Percentiles rank a stretch among this genome's conserved stretches.
phyloP scores from a whole-genome alignment of 2,888 invertebrate species.

The Tigriopus californicus region DNA sequence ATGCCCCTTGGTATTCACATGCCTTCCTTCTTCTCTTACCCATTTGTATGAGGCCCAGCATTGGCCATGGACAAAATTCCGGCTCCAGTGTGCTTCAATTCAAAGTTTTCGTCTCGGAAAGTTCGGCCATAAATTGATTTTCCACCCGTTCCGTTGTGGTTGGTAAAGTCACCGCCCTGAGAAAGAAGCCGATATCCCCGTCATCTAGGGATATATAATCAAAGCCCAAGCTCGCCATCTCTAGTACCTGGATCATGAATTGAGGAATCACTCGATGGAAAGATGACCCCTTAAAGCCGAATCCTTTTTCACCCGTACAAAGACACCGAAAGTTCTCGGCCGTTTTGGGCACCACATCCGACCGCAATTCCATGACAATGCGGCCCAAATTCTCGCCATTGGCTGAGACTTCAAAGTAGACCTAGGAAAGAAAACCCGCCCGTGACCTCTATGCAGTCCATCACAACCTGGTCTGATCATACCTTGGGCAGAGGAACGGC shows the following conservation, averaged over 20 bases:
- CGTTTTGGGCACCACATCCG: conserved; percentile 17
- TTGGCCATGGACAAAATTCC: conserved; percentile 20
- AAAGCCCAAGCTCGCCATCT: too few species aligned
- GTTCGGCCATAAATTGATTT: conserved; percentile 19
- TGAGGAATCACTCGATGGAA: conserved; percentile 18
- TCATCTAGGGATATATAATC: too few species aligned
- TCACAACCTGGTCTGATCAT: not conserved
- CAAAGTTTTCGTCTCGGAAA: conserved; percentile 19
- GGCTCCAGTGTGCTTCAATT: conserved; percentile 16
- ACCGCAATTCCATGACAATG: not conserved
- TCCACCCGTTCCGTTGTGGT: conserved; percentile 19
- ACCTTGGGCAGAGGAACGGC: not conserved
- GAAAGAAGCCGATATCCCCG: too few species aligned
- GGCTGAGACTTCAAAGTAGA: not conserved
- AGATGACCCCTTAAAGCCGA: conserved; percentile 46
- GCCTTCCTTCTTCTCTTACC: not conserved
- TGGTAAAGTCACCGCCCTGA: conserved; percentile 19
- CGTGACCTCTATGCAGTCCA: not conserved
- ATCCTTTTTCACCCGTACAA: conserved; percentile 86
- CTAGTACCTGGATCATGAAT: conserved; percentile 18
- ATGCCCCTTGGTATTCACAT: too few species aligned
- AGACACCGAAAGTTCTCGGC: conserved; percentile 42
- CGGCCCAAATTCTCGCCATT: not conserved
- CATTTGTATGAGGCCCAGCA: conserved; percentile 19
- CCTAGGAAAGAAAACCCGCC: not conserved